Evolutionary conservation across 2,797 vertebrate genomes (phyloP).

Genomic region (Hydrocynus forskahlii): DNA sequence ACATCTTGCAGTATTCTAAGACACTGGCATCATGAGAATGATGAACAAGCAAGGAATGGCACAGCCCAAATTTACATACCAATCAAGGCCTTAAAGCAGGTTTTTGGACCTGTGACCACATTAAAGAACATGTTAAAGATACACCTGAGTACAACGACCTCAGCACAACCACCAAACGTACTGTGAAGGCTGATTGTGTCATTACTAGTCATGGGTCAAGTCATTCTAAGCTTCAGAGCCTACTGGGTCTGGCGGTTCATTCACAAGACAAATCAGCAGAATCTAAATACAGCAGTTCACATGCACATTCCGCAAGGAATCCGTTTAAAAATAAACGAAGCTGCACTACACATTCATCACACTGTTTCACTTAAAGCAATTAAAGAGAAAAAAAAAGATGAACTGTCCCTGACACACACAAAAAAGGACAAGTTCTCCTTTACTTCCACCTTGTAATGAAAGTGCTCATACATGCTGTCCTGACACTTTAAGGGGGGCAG

Average conservation of each 20-base stretch:
- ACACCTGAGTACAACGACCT: neutral
- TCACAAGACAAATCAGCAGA: conserved; percentile 28
- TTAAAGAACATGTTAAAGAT: neutral
- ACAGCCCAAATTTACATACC: neutral
- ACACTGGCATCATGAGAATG: neutral
- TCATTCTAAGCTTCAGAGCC: neutral
- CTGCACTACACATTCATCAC: conserved; percentile 52
- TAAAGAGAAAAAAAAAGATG: conserved; percentile 14
- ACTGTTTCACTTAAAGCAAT: conserved; percentile 45
- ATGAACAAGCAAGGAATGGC: neutral
- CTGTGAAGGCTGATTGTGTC: conserved; percentile 28
- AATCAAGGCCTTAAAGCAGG: neutral
- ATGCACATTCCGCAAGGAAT: conserved; percentile 51
- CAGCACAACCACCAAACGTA: conserved; percentile 24
- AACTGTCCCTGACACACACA: neutral
- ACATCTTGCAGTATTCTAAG: neutral
- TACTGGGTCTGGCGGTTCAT: conserved; percentile 14
- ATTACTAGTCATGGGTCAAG: conserved; percentile 29
- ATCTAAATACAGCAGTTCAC: conserved; percentile 21
- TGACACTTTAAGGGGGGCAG: conserved; percentile 28
- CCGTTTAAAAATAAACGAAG: conserved; percentile 47
- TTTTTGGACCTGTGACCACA: neutral
- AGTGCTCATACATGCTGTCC: conserved; percentile 15
- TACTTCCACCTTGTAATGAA: neutral
- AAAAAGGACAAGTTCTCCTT: neutral